Evolutionary conservation across 2,797 vertebrate genomes (phyloP), one percentile per base, ranked within the genome.

Genomic region (Scyliorhinus canicula): DNA sequence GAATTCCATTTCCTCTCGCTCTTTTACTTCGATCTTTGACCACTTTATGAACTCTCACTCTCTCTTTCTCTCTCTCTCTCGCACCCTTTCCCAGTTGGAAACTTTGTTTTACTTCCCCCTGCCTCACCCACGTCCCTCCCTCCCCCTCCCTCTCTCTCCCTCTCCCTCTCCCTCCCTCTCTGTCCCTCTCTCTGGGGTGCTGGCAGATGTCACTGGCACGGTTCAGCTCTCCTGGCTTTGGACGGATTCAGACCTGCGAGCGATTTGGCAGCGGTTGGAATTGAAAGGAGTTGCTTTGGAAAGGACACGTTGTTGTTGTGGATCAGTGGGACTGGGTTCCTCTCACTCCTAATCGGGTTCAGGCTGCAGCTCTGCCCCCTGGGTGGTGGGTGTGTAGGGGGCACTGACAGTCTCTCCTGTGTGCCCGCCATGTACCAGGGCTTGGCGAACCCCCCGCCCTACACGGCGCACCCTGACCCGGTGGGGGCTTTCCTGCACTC

Each of bases 401-500:
- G 35, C 31, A 4, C 31, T 65, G 63, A 19, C 63, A 65, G 16
- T 19, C 63, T 65, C 69, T 35, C 69, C 28, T 67, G 50, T 28
- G 9, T 3, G 31, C 84, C 84, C 1, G 14, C 24, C 57, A 60
- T 91, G 88, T 91, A 91, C 88, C 88, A 91, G 88, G 93, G 93
- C n/a, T 12, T 94, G 65, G 93, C 93, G 24, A 94, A 94, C 28
- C 93, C 93, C 2, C 67, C 93, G 40, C 93, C 93, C 0, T 94
- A 94, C 65, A 50, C 65, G 93, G 67, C 93, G 65, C 93, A 74
- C 93, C 93, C 93, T 19, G 93, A 94, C 67, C 93, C 93, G 16
- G 93, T 94, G 5, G 93, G 93, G 93, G 67, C 67, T 35, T 94
- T 94, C 47, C 67, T 94, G 44, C 93, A 94, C 93, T 69, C 93